Conservation (phyloP, 2,113 vertebrate genomes). For the Athene noctua region DNA sequence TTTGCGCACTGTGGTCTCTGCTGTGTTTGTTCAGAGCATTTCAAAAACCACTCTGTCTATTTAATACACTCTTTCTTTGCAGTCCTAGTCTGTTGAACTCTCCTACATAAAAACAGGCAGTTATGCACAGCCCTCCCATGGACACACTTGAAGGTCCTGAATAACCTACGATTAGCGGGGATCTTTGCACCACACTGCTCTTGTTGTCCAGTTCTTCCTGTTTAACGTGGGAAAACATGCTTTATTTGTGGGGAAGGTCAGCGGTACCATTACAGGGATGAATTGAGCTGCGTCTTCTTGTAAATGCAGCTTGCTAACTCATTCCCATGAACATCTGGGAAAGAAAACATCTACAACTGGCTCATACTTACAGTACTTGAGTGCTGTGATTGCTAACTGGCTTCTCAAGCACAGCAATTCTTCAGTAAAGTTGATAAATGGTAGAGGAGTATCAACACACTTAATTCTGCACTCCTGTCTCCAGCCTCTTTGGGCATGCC, state of each 20-base stretch:
- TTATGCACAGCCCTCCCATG: not conserved
- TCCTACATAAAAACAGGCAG: not conserved
- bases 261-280: conserved; percentile 3
- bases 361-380: not conserved
- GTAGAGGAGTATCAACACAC: not conserved
- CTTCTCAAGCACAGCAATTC: not conserved
- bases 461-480: not conserved
- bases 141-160: not conserved
- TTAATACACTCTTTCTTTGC: not conserved
- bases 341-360: conserved; percentile 39
- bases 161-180: not conserved
- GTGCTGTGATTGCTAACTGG: conserved; percentile 1
- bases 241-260: conserved; percentile 45
- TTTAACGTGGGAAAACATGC: conserved; percentile 28
- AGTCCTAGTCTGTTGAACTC: not conserved
- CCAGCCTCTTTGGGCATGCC: not conserved
- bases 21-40: not conserved
- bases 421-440: not conserved
- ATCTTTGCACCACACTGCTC: conserved; percentile 44
- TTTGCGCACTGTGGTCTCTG: not conserved
- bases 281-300: conserved; percentile 42
- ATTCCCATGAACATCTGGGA: conserved; percentile 34
- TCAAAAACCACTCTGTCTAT: not conserved
- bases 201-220: conserved; percentile 35
- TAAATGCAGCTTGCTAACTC: conserved; percentile 17